phyloP scores from a whole-genome alignment of 2,888 invertebrate genomes.

The Endomychus coccineus region DNA sequence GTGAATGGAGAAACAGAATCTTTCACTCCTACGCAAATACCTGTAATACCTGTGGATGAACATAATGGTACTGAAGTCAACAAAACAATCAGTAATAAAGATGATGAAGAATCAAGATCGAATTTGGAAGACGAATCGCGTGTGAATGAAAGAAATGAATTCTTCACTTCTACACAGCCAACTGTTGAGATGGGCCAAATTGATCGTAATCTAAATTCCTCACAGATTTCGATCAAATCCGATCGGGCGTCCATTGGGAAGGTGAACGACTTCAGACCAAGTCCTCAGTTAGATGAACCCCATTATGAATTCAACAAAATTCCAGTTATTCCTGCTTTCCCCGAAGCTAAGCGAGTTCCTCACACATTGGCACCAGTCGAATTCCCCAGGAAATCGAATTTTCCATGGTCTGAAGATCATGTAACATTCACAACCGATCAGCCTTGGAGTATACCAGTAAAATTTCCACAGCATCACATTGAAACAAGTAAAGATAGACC shows the following conservation, averaged over 20 bases:
- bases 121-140: too few relatives aligned
- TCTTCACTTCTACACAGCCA: too few relatives aligned
- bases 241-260: neutral
- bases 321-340: constrained; percentile 36
- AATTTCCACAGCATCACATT: constrained; percentile 27
- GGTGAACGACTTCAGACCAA: constrained; percentile 44
- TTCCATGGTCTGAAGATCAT: too few relatives aligned
- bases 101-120: too few relatives aligned
- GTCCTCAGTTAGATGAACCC: constrained; percentile 46
- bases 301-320: constrained; percentile 45
- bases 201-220: neutral
- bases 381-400: constrained; percentile 3
- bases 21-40: too few relatives aligned
- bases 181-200: too few relatives aligned
- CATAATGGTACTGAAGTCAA: too few relatives aligned
- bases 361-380: constrained; percentile 3
- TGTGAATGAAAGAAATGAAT: too few relatives aligned
- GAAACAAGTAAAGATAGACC: constrained; percentile 29
- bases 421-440: constrained; percentile 15
- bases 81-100: too few relatives aligned
- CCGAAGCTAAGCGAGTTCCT: constrained; percentile 33
- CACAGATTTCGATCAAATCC: neutral
- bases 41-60: too few relatives aligned
- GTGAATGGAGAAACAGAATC: too few relatives aligned
- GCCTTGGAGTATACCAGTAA: constrained; percentile 37